phyloP scores from a whole-genome alignment of 1,140 invertebrate genomes.

The Periplaneta americana region DNA sequence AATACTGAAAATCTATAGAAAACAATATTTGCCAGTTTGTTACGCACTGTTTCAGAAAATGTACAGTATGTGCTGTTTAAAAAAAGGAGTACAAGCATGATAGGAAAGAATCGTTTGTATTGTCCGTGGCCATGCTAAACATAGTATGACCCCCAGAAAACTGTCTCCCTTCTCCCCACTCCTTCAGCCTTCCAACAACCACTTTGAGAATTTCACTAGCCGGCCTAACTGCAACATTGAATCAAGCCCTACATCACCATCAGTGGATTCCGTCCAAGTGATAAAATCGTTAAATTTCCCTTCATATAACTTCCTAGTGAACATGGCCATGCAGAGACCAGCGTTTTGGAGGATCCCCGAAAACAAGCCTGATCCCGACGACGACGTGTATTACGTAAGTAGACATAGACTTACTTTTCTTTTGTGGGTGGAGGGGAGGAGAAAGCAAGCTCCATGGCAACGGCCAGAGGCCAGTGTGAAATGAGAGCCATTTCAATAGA shows the following conservation, averaged over 20 bases:
- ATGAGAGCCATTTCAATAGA: background rate
- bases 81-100: too few relatives aligned
- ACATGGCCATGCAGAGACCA: background rate
- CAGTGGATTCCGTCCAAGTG: too few relatives aligned
- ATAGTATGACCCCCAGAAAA: constrained; percentile 9
- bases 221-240: background rate
- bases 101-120: background rate
- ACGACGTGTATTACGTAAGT: constrained; percentile 6
- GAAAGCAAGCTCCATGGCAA: background rate
- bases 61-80: background rate
- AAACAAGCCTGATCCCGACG: constrained; percentile 7
- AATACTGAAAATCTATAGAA: too few relatives aligned
- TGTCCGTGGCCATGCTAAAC: background rate
- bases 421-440: background rate
- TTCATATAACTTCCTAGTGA: background rate
- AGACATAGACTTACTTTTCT: background rate
- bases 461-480: background rate
- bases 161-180: background rate
- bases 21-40: too few relatives aligned
- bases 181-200: background rate
- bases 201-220: background rate
- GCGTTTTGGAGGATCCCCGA: constrained; percentile 6
- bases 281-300: background rate
- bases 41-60: too few relatives aligned
- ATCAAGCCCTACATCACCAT: background rate